A percentile compares a stretch with the other conserved stretches of the same genome.
phyloP scores from a whole-genome alignment of 1,140 invertebrate genomes.

The Proctacanthus coquilletti region DNA sequence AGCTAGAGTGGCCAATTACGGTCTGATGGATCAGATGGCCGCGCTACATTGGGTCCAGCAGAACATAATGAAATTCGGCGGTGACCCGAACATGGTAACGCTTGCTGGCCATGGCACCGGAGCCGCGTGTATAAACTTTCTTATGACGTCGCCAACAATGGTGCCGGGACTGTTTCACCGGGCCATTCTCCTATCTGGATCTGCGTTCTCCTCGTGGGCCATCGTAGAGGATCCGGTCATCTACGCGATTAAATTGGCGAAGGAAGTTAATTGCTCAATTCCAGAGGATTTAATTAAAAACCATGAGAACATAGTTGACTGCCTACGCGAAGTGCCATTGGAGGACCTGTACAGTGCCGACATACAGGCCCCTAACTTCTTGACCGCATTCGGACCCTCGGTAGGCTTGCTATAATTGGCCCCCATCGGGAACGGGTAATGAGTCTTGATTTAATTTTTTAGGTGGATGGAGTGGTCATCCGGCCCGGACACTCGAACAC shows the following conservation, averaged over 20 bases:
- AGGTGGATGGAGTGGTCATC: slow-evolving; percentile 32
- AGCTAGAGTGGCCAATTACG: slow-evolving; percentile 79
- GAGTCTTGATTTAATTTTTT: too few relatives aligned
- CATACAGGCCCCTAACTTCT: slow-evolving; percentile 64
- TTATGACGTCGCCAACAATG: slow-evolving; percentile 86
- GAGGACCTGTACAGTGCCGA: slow-evolving; percentile 63
- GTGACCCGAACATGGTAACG: slow-evolving; percentile 77
- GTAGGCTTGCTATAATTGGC: too few relatives aligned
- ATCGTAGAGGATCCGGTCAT: slow-evolving; percentile 76
- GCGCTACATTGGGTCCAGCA: slow-evolving; percentile 83
- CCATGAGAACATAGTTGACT: slow-evolving; percentile 67
- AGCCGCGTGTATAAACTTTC: slow-evolving; percentile 86
- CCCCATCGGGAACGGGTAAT: too few relatives aligned
- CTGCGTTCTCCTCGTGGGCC: slow-evolving; percentile 86
- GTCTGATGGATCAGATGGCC: slow-evolving; percentile 84
- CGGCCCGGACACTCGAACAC: slow-evolving; percentile 34
- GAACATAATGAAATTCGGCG: slow-evolving; percentile 79
- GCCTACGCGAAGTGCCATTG: slow-evolving; percentile 57
- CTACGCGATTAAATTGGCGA: slow-evolving; percentile 70
- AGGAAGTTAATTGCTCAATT: slow-evolving; percentile 71
- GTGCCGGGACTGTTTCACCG: slow-evolving; percentile 80
- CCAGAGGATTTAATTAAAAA: slow-evolving; percentile 60
- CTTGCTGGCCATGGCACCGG: slow-evolving; percentile 87
- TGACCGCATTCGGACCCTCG: slow-evolving; percentile 27
- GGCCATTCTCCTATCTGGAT: slow-evolving; percentile 80